A percentile compares a stretch with the other conserved stretches of the same genome.
These are phyloP conservation scores for Nothobranchius kuhntae DNA, from an alignment of 2,113 vertebrate species.

Conservation along the genomic window DNA sequence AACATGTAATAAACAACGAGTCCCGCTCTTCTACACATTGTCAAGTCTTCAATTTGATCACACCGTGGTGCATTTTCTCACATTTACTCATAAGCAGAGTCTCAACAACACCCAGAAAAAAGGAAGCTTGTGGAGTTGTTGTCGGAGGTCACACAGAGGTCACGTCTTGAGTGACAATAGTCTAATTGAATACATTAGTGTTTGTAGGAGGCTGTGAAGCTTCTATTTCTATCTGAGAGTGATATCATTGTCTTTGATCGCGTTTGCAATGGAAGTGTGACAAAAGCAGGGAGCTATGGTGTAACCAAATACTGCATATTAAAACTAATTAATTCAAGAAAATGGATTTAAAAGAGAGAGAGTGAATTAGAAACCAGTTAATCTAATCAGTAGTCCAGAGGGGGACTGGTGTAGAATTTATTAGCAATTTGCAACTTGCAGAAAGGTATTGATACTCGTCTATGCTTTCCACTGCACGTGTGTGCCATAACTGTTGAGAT, in stretches of 20 bases:
- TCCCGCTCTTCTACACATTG: background rate
- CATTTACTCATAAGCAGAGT: constrained; percentile 2
- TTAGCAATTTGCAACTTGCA: constrained; percentile 1
- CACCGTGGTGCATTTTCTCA: background rate
- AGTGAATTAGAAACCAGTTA: background rate
- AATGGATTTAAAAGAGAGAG: background rate
- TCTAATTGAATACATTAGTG: background rate
- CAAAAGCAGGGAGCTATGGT: background rate
- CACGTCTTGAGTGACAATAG: background rate
- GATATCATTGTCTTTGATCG: too few relatives aligned
- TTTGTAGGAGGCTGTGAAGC: background rate
- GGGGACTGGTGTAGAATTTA: constrained; percentile 7
- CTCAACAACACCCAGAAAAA: background rate
- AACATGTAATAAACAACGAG: background rate
- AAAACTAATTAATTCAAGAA: background rate
- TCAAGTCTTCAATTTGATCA: background rate
- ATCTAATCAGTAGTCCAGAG: background rate
- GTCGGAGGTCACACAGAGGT: background rate
- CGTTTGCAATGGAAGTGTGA: too few relatives aligned
- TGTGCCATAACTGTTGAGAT: constrained; percentile 42
- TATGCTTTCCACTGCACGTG: constrained; percentile 25
- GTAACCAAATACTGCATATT: background rate
- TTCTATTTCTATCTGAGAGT: background rate
- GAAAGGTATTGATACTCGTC: background rate
- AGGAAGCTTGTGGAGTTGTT: background rate